Base-by-base conservation (phyloP, 2,888 invertebrate species). In the Cylloceria caligata region DNA sequence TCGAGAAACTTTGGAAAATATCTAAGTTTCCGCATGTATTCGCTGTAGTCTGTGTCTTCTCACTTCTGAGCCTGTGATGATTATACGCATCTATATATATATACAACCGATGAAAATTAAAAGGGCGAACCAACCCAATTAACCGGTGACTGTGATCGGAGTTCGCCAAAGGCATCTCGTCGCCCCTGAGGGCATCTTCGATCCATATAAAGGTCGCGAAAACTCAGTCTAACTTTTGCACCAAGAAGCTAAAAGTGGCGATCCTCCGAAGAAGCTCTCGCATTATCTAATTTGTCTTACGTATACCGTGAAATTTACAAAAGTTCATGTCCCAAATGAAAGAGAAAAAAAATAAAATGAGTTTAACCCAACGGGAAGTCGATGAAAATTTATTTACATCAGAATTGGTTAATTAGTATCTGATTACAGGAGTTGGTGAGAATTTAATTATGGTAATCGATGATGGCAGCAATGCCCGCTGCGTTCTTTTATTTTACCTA, bases 391-490 rank as follows among this genome's bases (percentile, higher is more conserved):
- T 57, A 80, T 75, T 80, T 80, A 64, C 74, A 80, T 80, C 55
- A 39, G 55, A 71, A 80, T 80, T 69, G 74, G 47, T 42, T 75
- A 55, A 80, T 80, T 69, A 55, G 69, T 64, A 74, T 39, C 36
- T 47, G 42, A 34, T 49, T 60, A 9, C 24, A 16, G 6, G 27
- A 55, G 45, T 57, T 55, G 3, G 21, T 6, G 55, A 65, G 75
- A 80, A 75, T 71, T 75, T 57, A 69, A 71, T 71, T 75, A 80
- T 80, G 80, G 39, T 71, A 75, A 80, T 80, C 36, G 69, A 75
- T 57, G 36, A 47, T 39, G 49, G 19, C n/a, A n/a, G n/a, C 19
- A 65, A 30, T 16, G 57, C 45, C 52, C 69, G 57, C 27, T 36
- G 34, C 39, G 16, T 39, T 47, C 9, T 7, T 52, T 49, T 39